Percentiles rank a stretch among this genome's conserved stretches.
These are phyloP conservation scores for Ciconia nigra DNA, from an alignment of 2,797 vertebrate species.

Conservation along the genomic window DNA sequence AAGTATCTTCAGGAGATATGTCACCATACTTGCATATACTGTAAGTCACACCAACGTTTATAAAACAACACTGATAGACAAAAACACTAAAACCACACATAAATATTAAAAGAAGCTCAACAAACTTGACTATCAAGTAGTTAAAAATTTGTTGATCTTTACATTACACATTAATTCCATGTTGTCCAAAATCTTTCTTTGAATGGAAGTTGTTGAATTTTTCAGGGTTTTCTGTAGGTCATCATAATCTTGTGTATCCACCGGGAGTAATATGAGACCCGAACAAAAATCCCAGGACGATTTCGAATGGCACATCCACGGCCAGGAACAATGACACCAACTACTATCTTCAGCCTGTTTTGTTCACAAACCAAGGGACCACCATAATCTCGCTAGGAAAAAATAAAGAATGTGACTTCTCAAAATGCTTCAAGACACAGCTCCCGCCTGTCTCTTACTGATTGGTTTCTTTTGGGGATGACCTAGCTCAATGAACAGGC, in stretches of 20 bases:
- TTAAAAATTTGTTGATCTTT: conserved; percentile 46
- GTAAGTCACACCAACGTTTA: conserved; percentile 73
- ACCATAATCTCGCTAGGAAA: conserved; percentile 90
- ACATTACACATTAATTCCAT: conserved; percentile 52
- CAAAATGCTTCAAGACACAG: background rate
- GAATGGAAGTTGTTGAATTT: background rate
- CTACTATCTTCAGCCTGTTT: conserved; percentile 87
- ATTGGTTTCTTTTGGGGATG: background rate
- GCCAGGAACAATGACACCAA: conserved; percentile 93
- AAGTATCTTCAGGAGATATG: conserved; percentile 95
- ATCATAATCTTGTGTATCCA: conserved; percentile 96
- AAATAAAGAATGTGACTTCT: background rate
- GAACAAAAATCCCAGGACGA: conserved; percentile 92
- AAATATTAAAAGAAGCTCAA: conserved; percentile 74
- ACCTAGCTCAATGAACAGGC: background rate
- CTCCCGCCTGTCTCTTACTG: background rate
- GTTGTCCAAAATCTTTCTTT: conserved; percentile 43
- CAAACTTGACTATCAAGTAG: conserved; percentile 74
- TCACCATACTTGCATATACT: conserved; percentile 75
- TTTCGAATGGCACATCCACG: conserved; percentile 91
- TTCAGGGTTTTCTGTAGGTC: conserved; percentile 71
- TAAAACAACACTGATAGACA: conserved; percentile 71
- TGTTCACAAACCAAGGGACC: conserved; percentile 95
- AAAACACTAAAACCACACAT: conserved; percentile 65
- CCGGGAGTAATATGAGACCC: conserved; percentile 92